Evolutionary conservation across 2,888 invertebrate species (phyloP), one percentile per base, ranked within the genome.

Genomic region (Pyralis farinalis): DNA sequence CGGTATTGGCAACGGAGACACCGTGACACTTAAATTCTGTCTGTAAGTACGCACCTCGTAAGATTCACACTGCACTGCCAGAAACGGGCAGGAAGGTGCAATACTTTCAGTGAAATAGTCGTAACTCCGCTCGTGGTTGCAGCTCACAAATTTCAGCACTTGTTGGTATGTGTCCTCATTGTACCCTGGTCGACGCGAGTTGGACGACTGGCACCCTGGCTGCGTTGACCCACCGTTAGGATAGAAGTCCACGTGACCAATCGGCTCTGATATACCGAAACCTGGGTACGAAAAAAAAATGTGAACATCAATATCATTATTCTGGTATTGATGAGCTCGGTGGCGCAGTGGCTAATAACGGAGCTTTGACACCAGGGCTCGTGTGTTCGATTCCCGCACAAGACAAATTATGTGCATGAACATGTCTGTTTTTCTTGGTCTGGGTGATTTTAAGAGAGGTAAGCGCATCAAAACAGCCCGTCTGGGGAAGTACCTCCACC

Each of bases 171-270:
- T 62, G 9, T 81, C 74, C 5, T 51, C 66, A 12, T 58, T 58
- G 1, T 25, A 25, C 5, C 61, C 55, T 1, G 49, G 55, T 12
- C 51, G 49, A 0, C 61, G 57, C 0, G 72, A 51, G 22, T 46
- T 57, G 0, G 55, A 60, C 21, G 70, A 69, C 51, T 72, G 79
- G 40, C 90, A 90, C 0, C 90, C 90, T 0, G 89, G 90, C 49
- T 90, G 97, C 43, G 93, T 91, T 4, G 92, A 91, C 0, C 97
- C 97, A 0, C 96, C 97, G 67, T 98, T 98, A 0, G 97, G 97
- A 71, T 94, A 98, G 79, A 97, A 97, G 74, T 98, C 98, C 2
- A 97, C 93, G 72, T 97, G 97, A 0, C 96, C 97, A 33, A 95
- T 92, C 0, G 94, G 91, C 61, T 96, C 95, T 5, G 92, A 91